Percentiles rank a stretch among this genome's conserved stretches.
Conservation (phyloP, 2,797 vertebrate genomes). For the Cyprinodon diabolis region DNA sequence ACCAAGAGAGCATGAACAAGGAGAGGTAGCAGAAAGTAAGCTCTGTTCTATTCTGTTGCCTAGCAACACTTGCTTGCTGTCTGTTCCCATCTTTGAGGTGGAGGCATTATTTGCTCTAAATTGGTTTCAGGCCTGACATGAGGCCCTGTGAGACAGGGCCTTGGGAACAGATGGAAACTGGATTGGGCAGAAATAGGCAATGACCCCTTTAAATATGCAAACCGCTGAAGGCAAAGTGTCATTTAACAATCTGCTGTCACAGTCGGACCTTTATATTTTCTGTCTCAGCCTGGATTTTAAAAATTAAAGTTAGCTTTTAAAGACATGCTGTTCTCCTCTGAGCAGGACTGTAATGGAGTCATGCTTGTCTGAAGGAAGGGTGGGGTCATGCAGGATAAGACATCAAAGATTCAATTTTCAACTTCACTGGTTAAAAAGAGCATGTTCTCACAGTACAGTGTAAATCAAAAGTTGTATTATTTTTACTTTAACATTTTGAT, state of each 20-base stretch:
- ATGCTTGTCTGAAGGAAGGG: not conserved
- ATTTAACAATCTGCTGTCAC: constrained; percentile 45
- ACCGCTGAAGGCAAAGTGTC: constrained; percentile 40
- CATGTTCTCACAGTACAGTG: no score
- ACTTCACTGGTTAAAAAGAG: no score
- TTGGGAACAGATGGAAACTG: constrained; percentile 56
- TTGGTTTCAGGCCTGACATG: constrained; percentile 64
- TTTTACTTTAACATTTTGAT: not conserved
- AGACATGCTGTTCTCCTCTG: constrained; percentile 43
- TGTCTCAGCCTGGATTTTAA: constrained; percentile 33
- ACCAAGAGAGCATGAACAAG: constrained; percentile 57
- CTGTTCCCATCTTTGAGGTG: constrained; percentile 50
- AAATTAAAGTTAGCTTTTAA: constrained; percentile 8
- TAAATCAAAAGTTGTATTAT: not conserved
- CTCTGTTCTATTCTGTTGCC: constrained; percentile 79
- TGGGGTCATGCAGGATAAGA: not conserved
- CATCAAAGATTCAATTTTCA: not conserved
- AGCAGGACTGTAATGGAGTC: not conserved
- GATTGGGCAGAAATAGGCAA: constrained; percentile 60
- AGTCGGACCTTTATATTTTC: not conserved
- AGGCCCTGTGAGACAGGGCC: constrained; percentile 53
- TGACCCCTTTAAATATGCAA: constrained; percentile 59
- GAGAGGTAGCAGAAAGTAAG: constrained; percentile 56
- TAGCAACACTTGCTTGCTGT: constrained; percentile 74
- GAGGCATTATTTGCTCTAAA: constrained; percentile 56